Evolutionary conservation across 2,888 invertebrate species (phyloP), one percentile per base, ranked within the genome.

Genomic region (Nemurella pictetii): DNA sequence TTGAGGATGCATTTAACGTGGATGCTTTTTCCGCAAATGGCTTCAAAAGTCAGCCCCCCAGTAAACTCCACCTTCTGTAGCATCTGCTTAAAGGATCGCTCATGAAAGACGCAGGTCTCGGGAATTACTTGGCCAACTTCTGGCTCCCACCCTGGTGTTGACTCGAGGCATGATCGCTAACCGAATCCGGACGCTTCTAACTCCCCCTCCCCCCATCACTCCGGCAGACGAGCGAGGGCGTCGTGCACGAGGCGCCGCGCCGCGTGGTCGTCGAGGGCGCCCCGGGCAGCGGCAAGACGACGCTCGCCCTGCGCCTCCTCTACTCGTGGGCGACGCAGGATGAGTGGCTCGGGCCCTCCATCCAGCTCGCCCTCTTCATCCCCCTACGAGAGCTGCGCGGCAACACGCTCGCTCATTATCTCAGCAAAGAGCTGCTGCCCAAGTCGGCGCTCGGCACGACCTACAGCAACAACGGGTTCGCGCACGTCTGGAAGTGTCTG

Each of bases 241-340:
- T 89, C 28, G 89, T 91, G 29, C 89, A 91, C 74, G 92, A 92
- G 87, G 91, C 92, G 9, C 92, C 92, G 0, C 89, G 92, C 27
- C 90, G 92, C 25, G 91, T 92, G 80, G 90, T 92, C 73, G 89
- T 93, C 20, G 92, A 92, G 88, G 92, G 92, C 78, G 91, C 92
- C 74, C 90, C 92, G 78, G 92, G 92, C 88, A 91, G 91, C 84
- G 92, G 92, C 32, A 90, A 92, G 86, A 92, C 91, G 35, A 91
- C 91, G 20, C 89, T 92, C 7, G 91, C 91, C 78, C 89, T 92
- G 74, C 90, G 92, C 35, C 89, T 92, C n/a, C 89, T 92, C 15
- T 91, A 92, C 88, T 92, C 92, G 5, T 93, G 93, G 93, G 92
- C 92, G 0, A 91, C 91, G 55, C 91, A 92, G 86, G 89, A 84